These are phyloP conservation scores for Yponomeuta plumbellus DNA, from an alignment of 2,888 invertebrate genomes.

Conservation along the genomic window DNA sequence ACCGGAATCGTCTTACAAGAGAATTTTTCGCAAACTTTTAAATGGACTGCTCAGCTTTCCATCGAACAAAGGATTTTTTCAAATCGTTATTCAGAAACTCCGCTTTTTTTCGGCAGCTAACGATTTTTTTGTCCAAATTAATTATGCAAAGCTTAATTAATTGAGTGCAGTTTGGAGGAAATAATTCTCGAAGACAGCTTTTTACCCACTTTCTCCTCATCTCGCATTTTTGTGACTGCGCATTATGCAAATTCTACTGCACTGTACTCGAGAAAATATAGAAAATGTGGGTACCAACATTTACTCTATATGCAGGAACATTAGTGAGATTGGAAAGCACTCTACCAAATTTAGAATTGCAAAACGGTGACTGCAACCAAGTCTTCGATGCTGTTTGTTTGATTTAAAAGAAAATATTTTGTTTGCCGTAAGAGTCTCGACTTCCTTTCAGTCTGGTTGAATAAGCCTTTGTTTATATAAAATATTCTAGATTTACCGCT, in stretches of 20 bases:
- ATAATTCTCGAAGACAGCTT: constrained; percentile 8
- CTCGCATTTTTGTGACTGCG: background rate
- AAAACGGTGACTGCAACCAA: constrained; percentile 57
- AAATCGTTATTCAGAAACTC: constrained; percentile 57
- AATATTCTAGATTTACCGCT: background rate
- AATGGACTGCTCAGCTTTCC: constrained; percentile 35
- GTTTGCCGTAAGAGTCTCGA: constrained; percentile 18
- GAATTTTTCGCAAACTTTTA: constrained; percentile 20
- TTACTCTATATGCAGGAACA: constrained; percentile 41
- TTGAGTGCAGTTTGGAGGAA: constrained; percentile 40
- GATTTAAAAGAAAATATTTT: constrained; percentile 52
- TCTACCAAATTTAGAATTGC: constrained; percentile 67
- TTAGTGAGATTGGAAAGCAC: constrained; percentile 69
- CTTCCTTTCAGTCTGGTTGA: background rate
- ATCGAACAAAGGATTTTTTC: constrained; percentile 52
- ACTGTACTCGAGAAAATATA: background rate
- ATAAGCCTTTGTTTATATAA: background rate
- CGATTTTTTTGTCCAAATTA: constrained; percentile 48
- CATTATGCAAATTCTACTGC: background rate
- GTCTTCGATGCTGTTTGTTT: constrained; percentile 49
- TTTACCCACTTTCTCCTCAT: background rate
- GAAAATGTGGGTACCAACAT: background rate
- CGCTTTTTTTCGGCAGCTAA: constrained; percentile 48
- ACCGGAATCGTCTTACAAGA: constrained; percentile 8
- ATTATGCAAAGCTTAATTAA: constrained; percentile 67